Percentiles rank a stretch among this genome's conserved stretches.
Evolutionary conservation across 2,888 invertebrate species (phyloP).

Genomic region (Helicoverpa assulta): DNA sequence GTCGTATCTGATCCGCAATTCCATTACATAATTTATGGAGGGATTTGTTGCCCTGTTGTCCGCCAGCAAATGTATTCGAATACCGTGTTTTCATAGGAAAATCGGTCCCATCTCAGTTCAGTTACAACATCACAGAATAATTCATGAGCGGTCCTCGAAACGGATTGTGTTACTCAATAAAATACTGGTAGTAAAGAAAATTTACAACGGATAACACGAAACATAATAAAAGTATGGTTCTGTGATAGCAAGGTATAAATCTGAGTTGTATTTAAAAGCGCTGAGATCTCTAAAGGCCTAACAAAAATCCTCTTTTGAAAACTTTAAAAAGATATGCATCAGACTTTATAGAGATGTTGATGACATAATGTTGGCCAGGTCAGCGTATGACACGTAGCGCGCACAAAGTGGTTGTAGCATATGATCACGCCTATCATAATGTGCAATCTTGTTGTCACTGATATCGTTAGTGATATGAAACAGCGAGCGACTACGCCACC

Average conservation of each 20-base stretch:
- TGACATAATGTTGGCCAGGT: conserved; percentile 38
- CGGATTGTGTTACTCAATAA: conserved; percentile 15
- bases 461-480: conserved; percentile 68
- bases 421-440: conserved; percentile 63
- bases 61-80: conserved; percentile 50
- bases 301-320: not conserved
- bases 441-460: conserved; percentile 72
- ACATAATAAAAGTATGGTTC: not conserved
- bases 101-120: conserved; percentile 60
- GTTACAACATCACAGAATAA: conserved; percentile 35
- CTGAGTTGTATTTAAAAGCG: too few species aligned
- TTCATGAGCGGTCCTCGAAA: conserved; percentile 39
- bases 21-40: conserved; percentile 77
- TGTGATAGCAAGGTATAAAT: not conserved
- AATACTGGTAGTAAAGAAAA: conserved; percentile 29
- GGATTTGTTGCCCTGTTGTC: conserved; percentile 55
- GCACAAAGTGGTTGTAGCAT: conserved; percentile 40
- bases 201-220: conserved; percentile 20
- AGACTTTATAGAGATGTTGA: not conserved
- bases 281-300: too few species aligned
- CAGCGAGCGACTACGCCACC: conserved; percentile 69
- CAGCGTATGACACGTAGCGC: conserved; percentile 40
- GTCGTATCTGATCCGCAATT: conserved; percentile 71
- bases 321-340: too few species aligned
- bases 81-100: conserved; percentile 55